A percentile compares a stretch with the other conserved stretches of the same genome.
These are phyloP conservation scores for Chloroceryle amazona DNA, from an alignment of 2,797 vertebrate species.

Conservation along the genomic window DNA sequence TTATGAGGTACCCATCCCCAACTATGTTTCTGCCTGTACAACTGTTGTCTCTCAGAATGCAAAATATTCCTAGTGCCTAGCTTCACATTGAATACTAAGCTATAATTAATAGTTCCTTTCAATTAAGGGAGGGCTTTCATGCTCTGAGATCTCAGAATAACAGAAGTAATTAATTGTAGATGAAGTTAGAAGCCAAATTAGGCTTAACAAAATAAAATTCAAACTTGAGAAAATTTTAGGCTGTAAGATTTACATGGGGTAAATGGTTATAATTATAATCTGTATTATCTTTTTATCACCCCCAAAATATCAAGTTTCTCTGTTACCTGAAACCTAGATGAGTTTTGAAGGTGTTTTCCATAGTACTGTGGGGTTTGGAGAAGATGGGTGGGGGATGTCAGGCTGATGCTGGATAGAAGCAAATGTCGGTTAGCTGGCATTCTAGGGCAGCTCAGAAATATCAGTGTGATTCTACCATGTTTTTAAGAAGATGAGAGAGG, in stretches of 20 bases:
- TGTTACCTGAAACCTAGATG: not conserved
- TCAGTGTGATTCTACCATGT: not conserved
- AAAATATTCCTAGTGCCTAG: not conserved
- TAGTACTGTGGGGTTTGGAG: not conserved
- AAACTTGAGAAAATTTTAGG: not conserved
- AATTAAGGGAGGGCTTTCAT: not conserved
- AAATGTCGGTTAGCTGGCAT: conserved; percentile 4
- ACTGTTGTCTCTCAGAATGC: not conserved
- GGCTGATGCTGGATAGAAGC: not conserved
- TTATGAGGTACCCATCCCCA: not conserved
- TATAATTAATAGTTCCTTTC: conserved; percentile 29
- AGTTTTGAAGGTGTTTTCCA: not conserved
- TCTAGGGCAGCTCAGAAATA: not conserved
- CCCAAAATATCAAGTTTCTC: not conserved
- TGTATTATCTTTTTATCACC: not conserved
- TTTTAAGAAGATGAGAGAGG: not conserved
- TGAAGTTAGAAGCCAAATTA: conserved; percentile 1
- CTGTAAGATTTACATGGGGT: not conserved
- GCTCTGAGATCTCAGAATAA: not conserved
- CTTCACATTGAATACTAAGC: conserved; percentile 2
- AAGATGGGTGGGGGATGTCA: not conserved
- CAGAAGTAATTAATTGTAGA: conserved; percentile 2
- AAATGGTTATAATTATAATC: not conserved
- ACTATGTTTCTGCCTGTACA: not conserved
- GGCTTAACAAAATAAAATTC: conserved; percentile 8